A percentile compares a stretch with the other conserved stretches of the same genome.
Evolutionary conservation across 2,113 vertebrate genomes (phyloP).

Genomic region (Micronisus gabar): DNA sequence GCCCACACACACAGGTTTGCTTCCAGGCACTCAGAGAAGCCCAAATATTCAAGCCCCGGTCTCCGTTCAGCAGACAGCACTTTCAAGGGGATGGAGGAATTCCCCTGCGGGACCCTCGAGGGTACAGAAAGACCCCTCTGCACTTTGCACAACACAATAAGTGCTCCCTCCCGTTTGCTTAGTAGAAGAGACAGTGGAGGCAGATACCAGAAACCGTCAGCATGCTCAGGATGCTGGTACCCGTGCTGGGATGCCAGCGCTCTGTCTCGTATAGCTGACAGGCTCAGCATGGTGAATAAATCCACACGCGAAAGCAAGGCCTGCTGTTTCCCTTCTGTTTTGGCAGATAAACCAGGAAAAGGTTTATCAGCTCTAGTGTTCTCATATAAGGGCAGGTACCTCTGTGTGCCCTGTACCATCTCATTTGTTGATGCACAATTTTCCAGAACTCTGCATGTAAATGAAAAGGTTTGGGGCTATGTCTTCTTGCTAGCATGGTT

Average conservation of each 20-base stretch:
- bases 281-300: background rate
- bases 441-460: background rate
- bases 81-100: background rate
- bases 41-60: background rate
- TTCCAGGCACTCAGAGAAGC: background rate
- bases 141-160: too few relatives aligned
- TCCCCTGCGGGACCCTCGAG: accelerated
- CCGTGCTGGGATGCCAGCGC: background rate
- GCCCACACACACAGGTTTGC: background rate
- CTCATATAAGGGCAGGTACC: background rate
- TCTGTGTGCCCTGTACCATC: background rate
- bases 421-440: background rate
- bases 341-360: background rate
- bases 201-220: background rate
- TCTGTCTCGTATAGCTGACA: background rate
- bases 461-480: background rate
- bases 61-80: background rate
- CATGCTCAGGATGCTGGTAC: background rate
- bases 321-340: background rate
- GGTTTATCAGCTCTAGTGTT: background rate
- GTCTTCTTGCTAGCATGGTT: background rate
- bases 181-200: background rate
- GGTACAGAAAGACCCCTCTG: background rate
- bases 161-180: background rate
- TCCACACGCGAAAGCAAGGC: background rate